phyloP scores from a whole-genome alignment of 2,113 vertebrate species.

The Sterrhoptilus dennistouni region DNA sequence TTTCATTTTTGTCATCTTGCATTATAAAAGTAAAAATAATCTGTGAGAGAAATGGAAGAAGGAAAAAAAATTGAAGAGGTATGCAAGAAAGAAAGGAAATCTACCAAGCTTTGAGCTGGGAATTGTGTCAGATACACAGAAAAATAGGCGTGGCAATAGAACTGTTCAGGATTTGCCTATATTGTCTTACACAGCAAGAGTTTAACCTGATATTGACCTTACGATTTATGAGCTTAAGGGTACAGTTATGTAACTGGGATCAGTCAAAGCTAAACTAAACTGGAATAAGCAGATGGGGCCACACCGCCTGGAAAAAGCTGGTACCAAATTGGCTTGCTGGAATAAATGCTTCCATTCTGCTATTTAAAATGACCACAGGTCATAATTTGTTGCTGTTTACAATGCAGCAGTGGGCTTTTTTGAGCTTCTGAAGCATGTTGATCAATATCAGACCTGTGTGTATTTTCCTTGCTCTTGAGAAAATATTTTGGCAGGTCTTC shows the following conservation, averaged over 20 bases:
- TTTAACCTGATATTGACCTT: slow-evolving; percentile 47
- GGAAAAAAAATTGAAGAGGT: neutral
- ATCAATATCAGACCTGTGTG: neutral
- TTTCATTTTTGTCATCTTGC: neutral
- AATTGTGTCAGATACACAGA: neutral
- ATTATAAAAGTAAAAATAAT: neutral
- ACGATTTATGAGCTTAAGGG: slow-evolving; percentile 13
- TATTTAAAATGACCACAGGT: neutral
- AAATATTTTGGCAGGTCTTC: neutral
- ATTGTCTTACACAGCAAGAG: neutral
- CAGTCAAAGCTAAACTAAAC: slow-evolving; percentile 44
- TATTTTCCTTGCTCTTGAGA: neutral
- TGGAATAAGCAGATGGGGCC: slow-evolving; percentile 17
- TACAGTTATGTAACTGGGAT: slow-evolving; percentile 40
- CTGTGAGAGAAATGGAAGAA: neutral
- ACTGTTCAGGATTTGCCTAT: neutral
- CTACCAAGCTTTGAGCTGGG: neutral
- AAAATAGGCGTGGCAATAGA: neutral
- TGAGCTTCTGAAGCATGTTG: neutral
- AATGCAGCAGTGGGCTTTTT: neutral
- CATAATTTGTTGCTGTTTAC: neutral
- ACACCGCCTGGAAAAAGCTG: neutral
- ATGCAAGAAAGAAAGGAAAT: neutral
- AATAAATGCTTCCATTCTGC: neutral
- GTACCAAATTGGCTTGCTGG: slow-evolving; percentile 22